Evolutionary conservation across 92 coral and sea anemone genomes (phyloP), one percentile per base, ranked within the genome.

Genomic region (Galaxea fascicularis): DNA sequence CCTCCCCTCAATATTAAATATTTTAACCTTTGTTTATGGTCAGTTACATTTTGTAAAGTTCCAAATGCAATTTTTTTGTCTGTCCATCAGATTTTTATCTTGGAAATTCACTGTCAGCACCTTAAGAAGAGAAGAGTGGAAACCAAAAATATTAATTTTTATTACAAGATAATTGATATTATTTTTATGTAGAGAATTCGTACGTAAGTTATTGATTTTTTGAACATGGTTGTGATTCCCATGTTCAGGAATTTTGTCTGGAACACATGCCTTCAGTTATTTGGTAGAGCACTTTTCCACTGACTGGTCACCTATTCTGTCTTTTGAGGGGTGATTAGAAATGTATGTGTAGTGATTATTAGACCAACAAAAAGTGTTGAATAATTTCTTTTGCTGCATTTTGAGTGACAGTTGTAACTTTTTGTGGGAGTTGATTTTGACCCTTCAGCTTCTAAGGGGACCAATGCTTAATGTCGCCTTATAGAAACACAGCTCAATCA

Each of bases 111-210:
- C 44, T 65, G 47, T 49, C 16, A 78, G 35, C 49, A 49, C 16
- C 24, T 1, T 18, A 25, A 18, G 65, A 47, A 12, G 52, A 79
- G 63, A 77, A 58, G 46, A 63, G 27, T n/a, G 29, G 84, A 49
- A 65, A 49, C 52, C 12, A 65, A 52, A 47, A 54, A 5, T 20
- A 71, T 24, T 3, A 76, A 30, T 52, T 65, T 46, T 65, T 65
- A 51, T 31, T n/a, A 66, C 72, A 30, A 46, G 10, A 64, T 49
- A 65, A 51, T 17, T 64, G 4, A 21, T 1, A 65, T 30, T 65
- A 51, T 47, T 79, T 66, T 63, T 77, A 65, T 66, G n/a, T 31
- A 78, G 73, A 63, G 58, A 67, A 20, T 66, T 65, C 30, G 14
- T 79, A 49, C 75, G 24, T 62, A 41, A 64, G 17, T 27, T 60